These are phyloP conservation scores for Fistularia commersonii DNA, from an alignment of 2,797 vertebrate genomes.

Conservation along the genomic window DNA sequence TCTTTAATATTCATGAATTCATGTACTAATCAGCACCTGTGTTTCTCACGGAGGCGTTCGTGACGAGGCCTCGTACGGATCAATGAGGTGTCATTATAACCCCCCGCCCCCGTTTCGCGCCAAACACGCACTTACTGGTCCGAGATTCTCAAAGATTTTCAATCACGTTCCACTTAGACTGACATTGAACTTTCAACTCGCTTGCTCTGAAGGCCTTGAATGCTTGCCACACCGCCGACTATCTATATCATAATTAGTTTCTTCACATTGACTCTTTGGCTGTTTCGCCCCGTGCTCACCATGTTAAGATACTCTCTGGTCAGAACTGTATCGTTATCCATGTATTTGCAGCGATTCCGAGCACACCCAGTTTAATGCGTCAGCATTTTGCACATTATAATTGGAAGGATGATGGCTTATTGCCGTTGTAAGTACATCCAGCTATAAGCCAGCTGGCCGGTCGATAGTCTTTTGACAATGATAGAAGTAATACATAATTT, in stretches of 20 bases:
- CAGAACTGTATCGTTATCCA: slow-evolving; percentile 51
- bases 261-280: slow-evolving; percentile 60
- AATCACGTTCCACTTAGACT: slow-evolving; percentile 57
- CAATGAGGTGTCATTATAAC: slow-evolving; percentile 32
- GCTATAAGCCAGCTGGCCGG: slow-evolving; percentile 39
- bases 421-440: slow-evolving; percentile 57
- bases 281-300: slow-evolving; percentile 60
- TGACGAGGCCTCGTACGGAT: slow-evolving; percentile 25
- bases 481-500: slow-evolving; percentile 49
- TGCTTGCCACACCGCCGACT: slow-evolving; percentile 23
- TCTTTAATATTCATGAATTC: slow-evolving; percentile 38
- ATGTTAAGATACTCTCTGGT: slow-evolving; percentile 24
- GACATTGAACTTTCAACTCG: slow-evolving; percentile 75
- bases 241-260: slow-evolving; percentile 59
- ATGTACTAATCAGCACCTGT: slow-evolving; percentile 11
- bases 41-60: slow-evolving; percentile 23
- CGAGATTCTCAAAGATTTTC: slow-evolving; percentile 54
- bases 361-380: slow-evolving; percentile 55
- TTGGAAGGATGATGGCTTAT: slow-evolving; percentile 59
- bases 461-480: slow-evolving; percentile 54
- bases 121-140: slow-evolving; percentile 33
- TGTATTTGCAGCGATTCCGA: slow-evolving; percentile 58
- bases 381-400: slow-evolving; percentile 65
- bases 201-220: slow-evolving; percentile 41
- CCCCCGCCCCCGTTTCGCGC: slow-evolving; percentile 7